phyloP scores from a whole-genome alignment of 2,113 vertebrate species.

The Gymnocephalus cernua region DNA sequence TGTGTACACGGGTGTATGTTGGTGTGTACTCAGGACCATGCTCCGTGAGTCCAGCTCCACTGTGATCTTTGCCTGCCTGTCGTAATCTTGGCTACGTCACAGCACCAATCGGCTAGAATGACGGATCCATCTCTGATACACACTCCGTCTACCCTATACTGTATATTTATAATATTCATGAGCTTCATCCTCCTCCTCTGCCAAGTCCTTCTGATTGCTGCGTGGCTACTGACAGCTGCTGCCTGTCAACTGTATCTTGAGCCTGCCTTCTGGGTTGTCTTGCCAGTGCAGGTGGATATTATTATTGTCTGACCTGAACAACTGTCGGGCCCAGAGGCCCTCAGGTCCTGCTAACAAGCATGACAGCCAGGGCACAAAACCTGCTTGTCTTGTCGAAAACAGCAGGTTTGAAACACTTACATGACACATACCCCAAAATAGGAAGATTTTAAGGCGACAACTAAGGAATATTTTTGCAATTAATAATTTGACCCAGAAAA shows the following conservation, averaged over 20 bases:
- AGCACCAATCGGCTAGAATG: slow-evolving; percentile 38
- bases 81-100: slow-evolving; percentile 35
- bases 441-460: not conserved
- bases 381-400: slow-evolving; percentile 1
- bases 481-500: too few relatives aligned
- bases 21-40: not conserved
- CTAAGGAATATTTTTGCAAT: not conserved
- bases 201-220: slow-evolving; percentile 37
- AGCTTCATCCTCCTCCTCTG: slow-evolving; percentile 25
- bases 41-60: not conserved
- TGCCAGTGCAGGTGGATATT: slow-evolving; percentile 26
- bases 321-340: slow-evolving; percentile 1
- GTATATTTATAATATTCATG: slow-evolving; percentile 51
- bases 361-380: slow-evolving; percentile 4
- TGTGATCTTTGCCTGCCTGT: slow-evolving; percentile 23
- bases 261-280: slow-evolving; percentile 26
- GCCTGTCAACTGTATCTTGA: slow-evolving; percentile 50
- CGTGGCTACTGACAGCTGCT: slow-evolving; percentile 52
- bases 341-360: slow-evolving; percentile 28
- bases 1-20: not conserved
- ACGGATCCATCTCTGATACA: slow-evolving; percentile 37
- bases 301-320: slow-evolving; percentile 36
- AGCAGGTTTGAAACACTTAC: not conserved
- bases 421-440: not conserved
- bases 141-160: not conserved